Percentiles rank a stretch among this genome's conserved stretches.
These are phyloP conservation scores for Zoanthus sociatus DNA, from an alignment of 92 coral and sea anemone species.

Conservation along the genomic window DNA sequence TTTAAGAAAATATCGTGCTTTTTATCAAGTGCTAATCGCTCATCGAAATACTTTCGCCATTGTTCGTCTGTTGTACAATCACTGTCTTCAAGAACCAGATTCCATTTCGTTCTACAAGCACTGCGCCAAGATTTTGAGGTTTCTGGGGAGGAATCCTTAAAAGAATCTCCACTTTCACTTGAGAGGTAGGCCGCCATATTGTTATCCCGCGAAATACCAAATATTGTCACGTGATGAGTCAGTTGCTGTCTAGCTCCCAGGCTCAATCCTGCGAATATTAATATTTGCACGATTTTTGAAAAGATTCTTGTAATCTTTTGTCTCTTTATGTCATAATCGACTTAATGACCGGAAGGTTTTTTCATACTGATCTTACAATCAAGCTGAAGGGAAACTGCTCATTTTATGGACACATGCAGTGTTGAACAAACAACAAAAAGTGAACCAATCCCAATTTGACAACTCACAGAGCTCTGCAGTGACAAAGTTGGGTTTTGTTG, in stretches of 20 bases:
- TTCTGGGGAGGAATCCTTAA: background rate
- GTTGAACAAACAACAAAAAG: background rate
- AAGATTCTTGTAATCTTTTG: background rate
- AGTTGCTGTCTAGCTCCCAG: constrained; percentile 2
- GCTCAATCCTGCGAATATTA: background rate
- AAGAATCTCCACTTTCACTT: background rate
- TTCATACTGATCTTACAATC: background rate
- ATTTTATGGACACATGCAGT: background rate
- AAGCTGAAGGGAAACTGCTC: background rate
- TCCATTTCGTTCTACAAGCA: constrained; percentile 15
- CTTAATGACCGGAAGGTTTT: constrained; percentile 4
- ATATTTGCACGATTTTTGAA: background rate
- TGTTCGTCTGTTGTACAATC: constrained; percentile 29
- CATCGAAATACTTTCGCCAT: constrained; percentile 38
- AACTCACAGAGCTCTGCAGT: background rate
- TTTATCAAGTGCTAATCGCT: constrained; percentile 30
- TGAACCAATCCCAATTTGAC: constrained; percentile 34
- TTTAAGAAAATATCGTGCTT: constrained; percentile 22
- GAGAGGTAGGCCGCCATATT: constrained; percentile 25
- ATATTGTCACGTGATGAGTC: constrained; percentile 27
- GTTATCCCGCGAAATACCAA: constrained; percentile 45
- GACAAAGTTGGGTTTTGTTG: background rate
- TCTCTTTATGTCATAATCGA: background rate
- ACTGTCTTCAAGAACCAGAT: constrained; percentile 5
- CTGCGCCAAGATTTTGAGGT: constrained; percentile 25